phyloP scores from a whole-genome alignment of 2,888 invertebrate species.

The Xanthia icteritia region DNA sequence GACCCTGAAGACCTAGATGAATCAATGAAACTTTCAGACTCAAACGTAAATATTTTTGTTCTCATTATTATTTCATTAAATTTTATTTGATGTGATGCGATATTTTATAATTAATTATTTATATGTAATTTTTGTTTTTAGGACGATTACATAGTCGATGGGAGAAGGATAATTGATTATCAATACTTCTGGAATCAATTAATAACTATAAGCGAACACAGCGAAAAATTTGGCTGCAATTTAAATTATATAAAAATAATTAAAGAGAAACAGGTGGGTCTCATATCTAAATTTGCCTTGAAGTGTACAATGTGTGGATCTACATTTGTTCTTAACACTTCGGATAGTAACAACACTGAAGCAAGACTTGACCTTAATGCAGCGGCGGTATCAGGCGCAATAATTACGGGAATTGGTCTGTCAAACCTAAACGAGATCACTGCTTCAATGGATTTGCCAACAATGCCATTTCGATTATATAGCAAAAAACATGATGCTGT shows the following conservation, averaged over 20 bases:
- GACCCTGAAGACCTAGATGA: too few relatives aligned
- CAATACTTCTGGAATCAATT: conserved; percentile 17
- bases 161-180: not conserved
- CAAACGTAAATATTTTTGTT: too few relatives aligned
- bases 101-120: too few relatives aligned
- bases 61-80: too few relatives aligned
- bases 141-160: not conserved
- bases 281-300: not conserved
- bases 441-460: conserved; percentile 3
- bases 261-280: conserved; percentile 6
- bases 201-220: conserved; percentile 10
- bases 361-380: not conserved
- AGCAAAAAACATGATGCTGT: too few relatives aligned
- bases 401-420: conserved; percentile 10
- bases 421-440: conserved; percentile 10
- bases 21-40: too few relatives aligned
- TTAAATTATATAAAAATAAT: not conserved
- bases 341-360: not conserved
- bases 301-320: conserved; percentile 9
- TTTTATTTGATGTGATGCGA: too few relatives aligned
- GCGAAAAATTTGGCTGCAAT: conserved; percentile 12
- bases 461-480: too few relatives aligned
- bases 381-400: conserved; percentile 14
- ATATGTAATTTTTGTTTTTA: too few relatives aligned
- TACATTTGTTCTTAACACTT: conserved; percentile 12